These are phyloP conservation scores for Arizona elegans DNA, from an alignment of 2,113 vertebrate species.

Conservation along the genomic window DNA sequence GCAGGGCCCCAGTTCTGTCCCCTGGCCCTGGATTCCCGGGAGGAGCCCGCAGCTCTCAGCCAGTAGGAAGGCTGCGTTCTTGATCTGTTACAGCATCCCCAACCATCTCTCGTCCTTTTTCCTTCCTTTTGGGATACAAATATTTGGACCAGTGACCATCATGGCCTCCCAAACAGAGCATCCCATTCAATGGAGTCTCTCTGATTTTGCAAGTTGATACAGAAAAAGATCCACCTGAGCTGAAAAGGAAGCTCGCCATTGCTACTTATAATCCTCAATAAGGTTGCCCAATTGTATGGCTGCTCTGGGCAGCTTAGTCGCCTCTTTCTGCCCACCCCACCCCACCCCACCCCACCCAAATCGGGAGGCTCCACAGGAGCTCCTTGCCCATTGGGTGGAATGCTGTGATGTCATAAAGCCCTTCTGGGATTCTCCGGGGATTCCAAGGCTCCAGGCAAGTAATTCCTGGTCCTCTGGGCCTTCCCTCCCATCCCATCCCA, in stretches of 20 bases:
- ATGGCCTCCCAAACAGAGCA: background rate
- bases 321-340: background rate
- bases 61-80: background rate
- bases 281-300: background rate
- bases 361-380: background rate
- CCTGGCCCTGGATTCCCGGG: background rate
- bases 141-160: too few species aligned
- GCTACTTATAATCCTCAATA: background rate
- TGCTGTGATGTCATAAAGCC: background rate
- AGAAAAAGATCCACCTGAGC: background rate
- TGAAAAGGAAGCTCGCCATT: background rate
- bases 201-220: background rate
- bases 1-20: background rate
- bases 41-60: background rate
- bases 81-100: background rate
- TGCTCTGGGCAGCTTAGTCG: background rate
- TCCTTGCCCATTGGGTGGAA: background rate
- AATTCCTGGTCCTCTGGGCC: background rate
- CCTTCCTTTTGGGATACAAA: background rate
- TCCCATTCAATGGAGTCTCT: too few species aligned
- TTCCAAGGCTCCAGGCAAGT: slow-evolving; percentile 6
- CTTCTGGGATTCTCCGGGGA: background rate
- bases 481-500: background rate
- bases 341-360: too few species aligned
- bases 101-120: background rate